Evolutionary conservation across 2,797 vertebrate species (phyloP).

Genomic region (Urophycis tenuis): DNA sequence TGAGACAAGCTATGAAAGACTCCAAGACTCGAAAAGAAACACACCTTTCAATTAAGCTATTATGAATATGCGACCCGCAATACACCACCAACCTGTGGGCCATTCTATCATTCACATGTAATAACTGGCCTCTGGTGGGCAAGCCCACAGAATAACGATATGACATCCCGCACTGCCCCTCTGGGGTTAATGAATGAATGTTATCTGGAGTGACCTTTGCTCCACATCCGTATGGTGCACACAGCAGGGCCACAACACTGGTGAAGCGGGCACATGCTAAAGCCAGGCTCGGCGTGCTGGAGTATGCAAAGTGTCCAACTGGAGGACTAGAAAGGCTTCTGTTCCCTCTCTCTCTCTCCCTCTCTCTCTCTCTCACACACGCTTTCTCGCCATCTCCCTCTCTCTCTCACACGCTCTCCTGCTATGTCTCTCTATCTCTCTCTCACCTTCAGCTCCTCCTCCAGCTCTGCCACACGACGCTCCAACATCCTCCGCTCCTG

Average conservation of each 20-base stretch:
- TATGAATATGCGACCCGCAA: neutral
- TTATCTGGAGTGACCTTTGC: neutral
- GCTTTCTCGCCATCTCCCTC: neutral
- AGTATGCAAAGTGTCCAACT: conserved; percentile 50
- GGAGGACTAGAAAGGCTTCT: conserved; percentile 15
- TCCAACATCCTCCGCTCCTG: conserved; percentile 77
- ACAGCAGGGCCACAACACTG: conserved; percentile 23
- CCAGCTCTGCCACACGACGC: conserved; percentile 74
- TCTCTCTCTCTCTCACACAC: conserved; percentile 3
- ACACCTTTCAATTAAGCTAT: neutral
- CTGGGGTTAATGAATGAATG: neutral
- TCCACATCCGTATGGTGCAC: neutral
- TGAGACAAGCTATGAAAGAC: conserved; percentile 1
- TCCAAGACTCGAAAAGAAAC: neutral
- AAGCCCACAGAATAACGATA: neutral
- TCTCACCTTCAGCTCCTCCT: conserved; percentile 79
- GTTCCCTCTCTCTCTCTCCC: neutral
- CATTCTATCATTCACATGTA: neutral
- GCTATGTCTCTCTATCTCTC: neutral
- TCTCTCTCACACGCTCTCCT: conserved; percentile 17
- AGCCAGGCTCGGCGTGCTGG: conserved; percentile 53
- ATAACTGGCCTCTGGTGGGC: conserved; percentile 6
- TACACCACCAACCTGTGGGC: neutral
- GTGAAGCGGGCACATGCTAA: conserved; percentile 38
- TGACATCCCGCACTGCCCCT: neutral